Evolutionary conservation across 2,888 invertebrate species (phyloP).

Genomic region (Agriopis aurantiaria): DNA sequence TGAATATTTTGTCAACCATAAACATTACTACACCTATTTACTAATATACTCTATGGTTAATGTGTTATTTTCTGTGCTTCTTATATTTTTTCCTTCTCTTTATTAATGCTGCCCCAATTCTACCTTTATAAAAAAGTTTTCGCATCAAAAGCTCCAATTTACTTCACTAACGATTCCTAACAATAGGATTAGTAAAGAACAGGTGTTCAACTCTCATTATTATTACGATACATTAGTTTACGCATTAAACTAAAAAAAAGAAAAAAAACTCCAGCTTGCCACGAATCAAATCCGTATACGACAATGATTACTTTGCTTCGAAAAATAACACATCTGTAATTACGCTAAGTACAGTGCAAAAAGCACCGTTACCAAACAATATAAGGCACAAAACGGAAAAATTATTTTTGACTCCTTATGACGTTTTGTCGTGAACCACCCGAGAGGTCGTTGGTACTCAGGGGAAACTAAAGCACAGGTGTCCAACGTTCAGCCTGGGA

Average conservation of each 20-base stretch:
- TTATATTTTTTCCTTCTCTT: not conserved
- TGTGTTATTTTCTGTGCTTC: not conserved
- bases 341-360: slow-evolving; percentile 53
- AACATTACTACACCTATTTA: not conserved
- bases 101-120: slow-evolving; percentile 29
- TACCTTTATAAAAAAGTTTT: slow-evolving; percentile 52
- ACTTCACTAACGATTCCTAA: slow-evolving; percentile 63
- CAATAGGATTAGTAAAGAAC: slow-evolving; percentile 76
- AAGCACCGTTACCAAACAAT: slow-evolving; percentile 49
- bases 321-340: slow-evolving; percentile 80
- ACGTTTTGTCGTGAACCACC: slow-evolving; percentile 61
- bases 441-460: slow-evolving; percentile 86
- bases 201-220: slow-evolving; percentile 82
- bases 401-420: slow-evolving; percentile 57
- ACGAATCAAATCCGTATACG: slow-evolving; percentile 86
- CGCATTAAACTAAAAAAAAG: slow-evolving; percentile 71
- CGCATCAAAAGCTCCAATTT: slow-evolving; percentile 67
- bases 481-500: slow-evolving; percentile 82
- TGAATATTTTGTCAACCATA: too few species aligned
- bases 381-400: slow-evolving; percentile 59
- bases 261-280: slow-evolving; percentile 74
- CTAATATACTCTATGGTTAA: not conserved
- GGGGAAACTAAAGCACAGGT: slow-evolving; percentile 87
- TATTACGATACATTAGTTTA: slow-evolving; percentile 83
- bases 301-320: slow-evolving; percentile 83